Conservation (phyloP, 2,888 invertebrate genomes). For the Diadegma fenestrale region DNA sequence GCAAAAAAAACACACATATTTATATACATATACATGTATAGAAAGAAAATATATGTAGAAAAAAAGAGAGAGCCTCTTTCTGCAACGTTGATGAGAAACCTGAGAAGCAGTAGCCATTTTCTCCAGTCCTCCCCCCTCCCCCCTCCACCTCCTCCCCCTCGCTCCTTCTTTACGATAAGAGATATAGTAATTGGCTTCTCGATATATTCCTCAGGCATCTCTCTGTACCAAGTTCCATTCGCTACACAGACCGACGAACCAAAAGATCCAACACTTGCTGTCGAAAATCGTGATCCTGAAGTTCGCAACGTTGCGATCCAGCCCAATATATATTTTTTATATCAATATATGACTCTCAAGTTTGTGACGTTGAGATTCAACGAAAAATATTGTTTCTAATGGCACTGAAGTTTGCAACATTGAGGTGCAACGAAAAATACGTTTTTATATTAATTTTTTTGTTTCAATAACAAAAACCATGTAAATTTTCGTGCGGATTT, state of each 20-base stretch:
- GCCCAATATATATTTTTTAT: no score
- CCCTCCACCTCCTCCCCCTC: constrained; percentile 35
- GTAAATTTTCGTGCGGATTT: no score
- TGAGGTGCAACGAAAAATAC: no score
- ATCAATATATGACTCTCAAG: no score
- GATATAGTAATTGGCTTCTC: constrained; percentile 6
- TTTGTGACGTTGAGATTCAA: no score
- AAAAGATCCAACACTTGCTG: neutral
- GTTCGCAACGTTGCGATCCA: no score
- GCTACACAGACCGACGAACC: neutral
- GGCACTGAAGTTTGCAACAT: no score
- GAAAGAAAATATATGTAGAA: constrained; percentile 1
- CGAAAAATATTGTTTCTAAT: no score
- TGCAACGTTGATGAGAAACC: constrained; percentile 69
- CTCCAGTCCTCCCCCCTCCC: constrained; percentile 54
- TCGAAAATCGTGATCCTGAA: no score
- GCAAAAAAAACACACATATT: constrained; percentile 1
- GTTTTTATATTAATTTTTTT: no score
- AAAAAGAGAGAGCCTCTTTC: neutral
- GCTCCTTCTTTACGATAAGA: neutral
- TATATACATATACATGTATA: constrained; percentile 23
- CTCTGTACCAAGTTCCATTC: neutral
- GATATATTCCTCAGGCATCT: neutral
- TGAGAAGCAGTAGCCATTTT: constrained; percentile 76
- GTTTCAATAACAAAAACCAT: no score